Evolutionary conservation across 2,797 vertebrate species (phyloP), one percentile per base, ranked within the genome.

Genomic region (Trichosurus vulpecula): DNA sequence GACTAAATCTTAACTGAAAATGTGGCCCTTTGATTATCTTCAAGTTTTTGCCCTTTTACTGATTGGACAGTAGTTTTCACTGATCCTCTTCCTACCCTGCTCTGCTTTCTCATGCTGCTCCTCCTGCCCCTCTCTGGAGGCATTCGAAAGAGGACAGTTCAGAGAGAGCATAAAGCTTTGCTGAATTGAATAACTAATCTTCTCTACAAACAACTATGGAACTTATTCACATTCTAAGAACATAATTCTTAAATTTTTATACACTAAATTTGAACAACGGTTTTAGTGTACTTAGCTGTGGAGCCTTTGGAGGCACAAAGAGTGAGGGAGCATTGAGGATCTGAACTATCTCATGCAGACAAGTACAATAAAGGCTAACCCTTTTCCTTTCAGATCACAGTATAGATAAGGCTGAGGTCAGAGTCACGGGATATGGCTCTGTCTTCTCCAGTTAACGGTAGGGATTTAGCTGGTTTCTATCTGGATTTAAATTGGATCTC

Each of bases 361-460:
- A 53, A 27, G 89, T 30, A 25, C 0, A 35, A 22, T 3, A 5
- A 3, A 16, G 1, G 11, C 22, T 91, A 87, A 47, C 0, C 19
- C 47, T 52, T 54, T 35, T 14, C 19, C 56, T 31, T 29, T 91
- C 51, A 47, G 53, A 91, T 41, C 55, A 16, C 1, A 1, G 27
- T 35, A 61, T 2, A 91, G 93, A 91, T 31, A 54, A 94, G 58
- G 57, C 54, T 6, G 29, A 94, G 22, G 74, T 89, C 58, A 93
- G 0, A 5, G 13, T 8, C 61, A 90, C 92, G 16, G 31, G 41
- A 53, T 57, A 74, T 57, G 29, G 47, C 81, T 95, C 94, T 92
- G 0, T 94, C 96, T 96, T 97, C 89, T 96, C 90, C 54, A 35
- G 25, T 52, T 92, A 47, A 41, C 74, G 57, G 90, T 61, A 51